phyloP scores from a whole-genome alignment of 2,888 invertebrate species.

The Philhelius pedissequus region DNA sequence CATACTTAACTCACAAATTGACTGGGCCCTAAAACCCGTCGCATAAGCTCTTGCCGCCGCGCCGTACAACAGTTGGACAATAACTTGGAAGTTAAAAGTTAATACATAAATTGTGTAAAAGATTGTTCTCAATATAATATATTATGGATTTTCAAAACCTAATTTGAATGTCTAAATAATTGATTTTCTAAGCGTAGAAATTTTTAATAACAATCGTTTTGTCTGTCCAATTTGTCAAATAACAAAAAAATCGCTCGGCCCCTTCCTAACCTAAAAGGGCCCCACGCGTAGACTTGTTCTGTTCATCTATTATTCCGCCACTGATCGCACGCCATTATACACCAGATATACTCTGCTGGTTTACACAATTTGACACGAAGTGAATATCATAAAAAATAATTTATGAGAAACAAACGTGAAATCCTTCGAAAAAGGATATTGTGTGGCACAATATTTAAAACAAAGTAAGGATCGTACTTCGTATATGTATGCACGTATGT shows the following conservation, averaged over 20 bases:
- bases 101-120: too few relatives aligned
- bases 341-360: background rate
- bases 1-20: too few relatives aligned
- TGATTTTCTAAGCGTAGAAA: too few relatives aligned
- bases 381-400: conserved; percentile 64
- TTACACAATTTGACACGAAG: conserved; percentile 40
- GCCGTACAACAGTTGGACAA: too few relatives aligned
- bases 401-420: conserved; percentile 63
- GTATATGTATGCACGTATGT: background rate
- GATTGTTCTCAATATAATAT: too few relatives aligned
- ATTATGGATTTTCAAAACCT: too few relatives aligned
- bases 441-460: conserved; percentile 20
- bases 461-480: conserved; percentile 3
- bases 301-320: background rate
- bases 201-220: too few relatives aligned
- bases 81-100: too few relatives aligned
- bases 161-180: too few relatives aligned
- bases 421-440: conserved; percentile 42
- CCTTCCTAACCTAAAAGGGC: background rate
- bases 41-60: too few relatives aligned
- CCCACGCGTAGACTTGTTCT: background rate
- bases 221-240: too few relatives aligned
- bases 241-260: background rate
- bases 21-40: too few relatives aligned
- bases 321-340: conserved; percentile 27